These are phyloP conservation scores for Pollenia labialis DNA, from an alignment of 2,888 invertebrate species.

Conservation along the genomic window DNA sequence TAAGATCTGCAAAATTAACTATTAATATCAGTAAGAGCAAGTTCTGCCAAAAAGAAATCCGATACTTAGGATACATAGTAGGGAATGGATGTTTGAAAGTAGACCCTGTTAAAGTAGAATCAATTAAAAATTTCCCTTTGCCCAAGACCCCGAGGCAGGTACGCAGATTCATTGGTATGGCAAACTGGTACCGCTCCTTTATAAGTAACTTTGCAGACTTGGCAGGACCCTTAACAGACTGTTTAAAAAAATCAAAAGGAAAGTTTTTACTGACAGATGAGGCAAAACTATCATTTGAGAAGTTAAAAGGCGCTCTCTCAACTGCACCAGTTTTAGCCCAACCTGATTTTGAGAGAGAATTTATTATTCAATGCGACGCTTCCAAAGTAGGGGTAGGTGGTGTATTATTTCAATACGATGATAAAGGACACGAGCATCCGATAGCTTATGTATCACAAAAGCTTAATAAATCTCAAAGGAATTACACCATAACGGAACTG, in stretches of 20 bases:
- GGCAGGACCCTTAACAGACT: background rate
- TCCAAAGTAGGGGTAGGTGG: conserved; percentile 57
- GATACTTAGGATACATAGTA: conserved; percentile 36
- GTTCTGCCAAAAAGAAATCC: conserved; percentile 49
- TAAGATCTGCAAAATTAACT: conserved; percentile 8
- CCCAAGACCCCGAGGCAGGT: background rate
- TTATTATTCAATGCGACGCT: conserved; percentile 59
- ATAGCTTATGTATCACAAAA: conserved; percentile 71
- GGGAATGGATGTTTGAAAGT: conserved; percentile 38
- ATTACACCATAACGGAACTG: conserved; percentile 40
- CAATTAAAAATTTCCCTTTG: background rate
- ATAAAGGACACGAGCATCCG: conserved; percentile 37
- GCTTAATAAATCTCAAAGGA: conserved; percentile 42
- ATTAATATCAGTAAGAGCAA: conserved; percentile 43
- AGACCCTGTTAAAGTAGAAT: conserved; percentile 49
- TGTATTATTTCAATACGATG: conserved; percentile 50
- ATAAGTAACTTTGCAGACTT: background rate
- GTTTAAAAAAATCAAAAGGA: no score
- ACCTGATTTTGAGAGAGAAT: conserved; percentile 36
- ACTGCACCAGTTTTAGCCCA: no score
- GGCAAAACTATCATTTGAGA: no score
- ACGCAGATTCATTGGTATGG: background rate
- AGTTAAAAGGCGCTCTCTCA: no score
- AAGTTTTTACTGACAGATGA: no score
- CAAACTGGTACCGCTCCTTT: conserved; percentile 1